These are phyloP conservation scores for Parazoanthus darwini DNA, from an alignment of 92 coral and sea anemone species.

Conservation along the genomic window DNA sequence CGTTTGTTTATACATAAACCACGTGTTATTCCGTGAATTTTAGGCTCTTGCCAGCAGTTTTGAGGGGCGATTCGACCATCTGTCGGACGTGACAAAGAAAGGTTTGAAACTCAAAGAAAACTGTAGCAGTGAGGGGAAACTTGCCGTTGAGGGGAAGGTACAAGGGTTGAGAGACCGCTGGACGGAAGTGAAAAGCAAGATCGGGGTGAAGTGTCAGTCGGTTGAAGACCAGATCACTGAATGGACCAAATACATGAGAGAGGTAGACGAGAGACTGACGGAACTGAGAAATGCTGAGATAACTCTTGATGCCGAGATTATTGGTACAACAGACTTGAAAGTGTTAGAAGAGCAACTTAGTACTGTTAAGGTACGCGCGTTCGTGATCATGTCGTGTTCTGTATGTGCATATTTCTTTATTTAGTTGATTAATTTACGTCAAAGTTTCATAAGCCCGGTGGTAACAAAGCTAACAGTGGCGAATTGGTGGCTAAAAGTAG, in stretches of 20 bases:
- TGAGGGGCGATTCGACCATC: conserved; percentile 76
- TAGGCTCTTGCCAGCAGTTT: conserved; percentile 89
- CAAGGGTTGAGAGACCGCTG: conserved; percentile 66
- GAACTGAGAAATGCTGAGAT: conserved; percentile 78
- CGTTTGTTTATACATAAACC: background rate
- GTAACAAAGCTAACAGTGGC: no score
- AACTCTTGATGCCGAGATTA: conserved; percentile 64
- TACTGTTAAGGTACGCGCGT: conserved; percentile 65
- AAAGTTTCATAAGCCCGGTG: no score
- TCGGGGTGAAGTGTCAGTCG: conserved; percentile 55
- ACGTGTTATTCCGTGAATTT: background rate
- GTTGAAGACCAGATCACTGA: conserved; percentile 71
- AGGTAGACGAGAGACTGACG: conserved; percentile 70
- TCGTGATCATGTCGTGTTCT: background rate
- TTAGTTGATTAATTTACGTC: no score
- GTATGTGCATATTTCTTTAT: no score
- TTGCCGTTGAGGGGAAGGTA: conserved; percentile 65
- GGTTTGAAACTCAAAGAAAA: conserved; percentile 72
- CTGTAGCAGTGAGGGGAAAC: conserved; percentile 78
- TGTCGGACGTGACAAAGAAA: conserved; percentile 63
- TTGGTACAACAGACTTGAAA: conserved; percentile 65
- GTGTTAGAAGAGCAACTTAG: conserved; percentile 70
- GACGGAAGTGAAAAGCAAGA: conserved; percentile 72
- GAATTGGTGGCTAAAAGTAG: no score
- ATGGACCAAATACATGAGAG: conserved; percentile 62